These are phyloP conservation scores for Abrostola tripartita DNA, from an alignment of 2,888 invertebrate species.

Conservation along the genomic window DNA sequence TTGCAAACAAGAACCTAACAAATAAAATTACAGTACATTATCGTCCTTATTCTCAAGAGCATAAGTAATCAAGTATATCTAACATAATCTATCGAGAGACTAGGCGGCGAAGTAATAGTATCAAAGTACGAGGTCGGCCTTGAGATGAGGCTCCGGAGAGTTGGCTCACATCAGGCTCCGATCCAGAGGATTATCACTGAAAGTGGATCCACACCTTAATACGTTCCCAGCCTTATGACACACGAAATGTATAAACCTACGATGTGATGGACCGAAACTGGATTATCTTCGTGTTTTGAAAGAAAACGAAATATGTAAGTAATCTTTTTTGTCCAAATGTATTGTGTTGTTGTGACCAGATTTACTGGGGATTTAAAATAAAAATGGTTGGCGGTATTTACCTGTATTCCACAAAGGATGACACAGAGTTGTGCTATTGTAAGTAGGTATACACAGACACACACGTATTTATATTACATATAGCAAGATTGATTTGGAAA, in stretches of 20 bases:
- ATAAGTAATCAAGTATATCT: constrained; percentile 16
- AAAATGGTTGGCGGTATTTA: too few species aligned
- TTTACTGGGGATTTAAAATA: background rate
- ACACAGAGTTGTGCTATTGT: too few species aligned
- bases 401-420: too few species aligned
- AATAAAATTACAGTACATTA: background rate
- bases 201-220: constrained; percentile 25
- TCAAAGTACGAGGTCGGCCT: constrained; percentile 15
- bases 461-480: too few species aligned
- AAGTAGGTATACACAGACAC: too few species aligned
- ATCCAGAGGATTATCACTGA: constrained; percentile 9
- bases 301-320: constrained; percentile 25
- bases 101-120: constrained; percentile 27
- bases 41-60: background rate
- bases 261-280: constrained; percentile 17
- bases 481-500: too few species aligned
- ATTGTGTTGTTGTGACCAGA: constrained; percentile 14
- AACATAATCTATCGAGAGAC: constrained; percentile 25
- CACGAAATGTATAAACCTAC: constrained; percentile 14
- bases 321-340: constrained; percentile 7
- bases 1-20: too few species aligned
- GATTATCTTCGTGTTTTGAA: constrained; percentile 26
- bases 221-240: constrained; percentile 17
- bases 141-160: constrained; percentile 9
- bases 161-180: constrained; percentile 23